A percentile compares a stretch with the other conserved stretches of the same genome.
Evolutionary conservation across 2,888 invertebrate species (phyloP).

Genomic region (Limenitis camilla): DNA sequence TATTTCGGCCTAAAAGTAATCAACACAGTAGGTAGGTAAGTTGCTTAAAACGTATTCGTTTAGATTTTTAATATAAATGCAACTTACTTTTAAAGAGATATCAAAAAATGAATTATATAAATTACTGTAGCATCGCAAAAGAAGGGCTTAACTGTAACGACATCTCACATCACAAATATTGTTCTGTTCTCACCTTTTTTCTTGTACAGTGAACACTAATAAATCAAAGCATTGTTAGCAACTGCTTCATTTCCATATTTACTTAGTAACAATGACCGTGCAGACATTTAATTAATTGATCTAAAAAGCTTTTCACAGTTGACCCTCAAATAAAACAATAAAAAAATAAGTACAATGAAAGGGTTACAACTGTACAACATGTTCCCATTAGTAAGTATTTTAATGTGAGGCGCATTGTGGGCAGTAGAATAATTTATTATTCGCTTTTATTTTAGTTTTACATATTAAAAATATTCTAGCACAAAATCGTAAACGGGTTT

Average conservation of each 20-base stretch:
- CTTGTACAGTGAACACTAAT: slow-evolving; percentile 45
- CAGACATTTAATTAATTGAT: slow-evolving; percentile 73
- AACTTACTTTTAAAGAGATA: neutral
- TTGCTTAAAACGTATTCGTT: too few species aligned
- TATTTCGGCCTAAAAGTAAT: too few species aligned
- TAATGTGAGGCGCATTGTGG: slow-evolving; percentile 56
- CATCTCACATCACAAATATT: slow-evolving; percentile 4
- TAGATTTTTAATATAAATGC: neutral
- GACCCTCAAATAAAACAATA: slow-evolving; percentile 71
- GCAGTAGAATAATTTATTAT: slow-evolving; percentile 63
- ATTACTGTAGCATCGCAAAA: slow-evolving; percentile 5
- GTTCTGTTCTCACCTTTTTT: slow-evolving; percentile 62
- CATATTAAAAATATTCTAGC: slow-evolving; percentile 32
- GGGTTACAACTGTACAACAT: slow-evolving; percentile 68
- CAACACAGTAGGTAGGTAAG: too few species aligned
- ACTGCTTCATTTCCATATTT: slow-evolving; percentile 67
- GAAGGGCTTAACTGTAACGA: slow-evolving; percentile 12
- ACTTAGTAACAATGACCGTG: slow-evolving; percentile 69
- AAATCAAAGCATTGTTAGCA: slow-evolving; percentile 68
- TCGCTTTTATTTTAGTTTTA: slow-evolving; percentile 53
- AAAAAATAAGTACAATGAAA: slow-evolving; percentile 56
- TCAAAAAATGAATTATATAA: neutral
- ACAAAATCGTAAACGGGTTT: slow-evolving; percentile 2
- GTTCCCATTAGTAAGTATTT: slow-evolving; percentile 62
- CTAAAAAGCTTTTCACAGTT: slow-evolving; percentile 70